These are phyloP conservation scores for Oceanites oceanicus DNA, from an alignment of 2,113 vertebrate genomes.

Conservation along the genomic window DNA sequence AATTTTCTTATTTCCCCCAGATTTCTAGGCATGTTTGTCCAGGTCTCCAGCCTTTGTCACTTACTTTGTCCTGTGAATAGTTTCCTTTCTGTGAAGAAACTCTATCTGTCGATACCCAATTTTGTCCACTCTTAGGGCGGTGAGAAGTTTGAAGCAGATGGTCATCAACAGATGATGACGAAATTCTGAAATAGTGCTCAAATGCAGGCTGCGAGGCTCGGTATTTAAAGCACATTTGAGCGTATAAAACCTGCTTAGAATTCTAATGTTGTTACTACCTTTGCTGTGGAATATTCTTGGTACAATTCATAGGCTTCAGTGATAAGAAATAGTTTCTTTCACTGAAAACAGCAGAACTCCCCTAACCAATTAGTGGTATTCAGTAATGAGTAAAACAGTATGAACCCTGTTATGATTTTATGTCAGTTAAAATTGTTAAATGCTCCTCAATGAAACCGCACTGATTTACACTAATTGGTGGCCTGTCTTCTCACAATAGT, in stretches of 20 bases:
- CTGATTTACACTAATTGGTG: conserved; percentile 29
- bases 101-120: not conserved
- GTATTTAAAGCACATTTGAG: not conserved
- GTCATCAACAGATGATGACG: conserved; percentile 11
- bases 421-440: not conserved
- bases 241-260: not conserved
- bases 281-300: not conserved
- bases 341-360: not conserved
- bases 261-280: not conserved
- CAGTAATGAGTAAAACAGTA: not conserved
- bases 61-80: not conserved
- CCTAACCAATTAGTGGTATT: not conserved
- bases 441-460: not conserved
- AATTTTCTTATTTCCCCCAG: not conserved
- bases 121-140: not conserved
- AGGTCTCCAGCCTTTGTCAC: not conserved
- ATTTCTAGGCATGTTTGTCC: not conserved
- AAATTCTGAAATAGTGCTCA: conserved; percentile 16
- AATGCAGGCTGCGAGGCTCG: not conserved
- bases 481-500: not conserved
- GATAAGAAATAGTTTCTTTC: not conserved
- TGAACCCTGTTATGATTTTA: not conserved
- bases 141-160: conserved; percentile 19
- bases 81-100: conserved; percentile 17
- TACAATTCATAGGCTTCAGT: not conserved